Evolutionary conservation across 2,888 invertebrate species (phyloP).

Genomic region (Emmelina monodactyla): DNA sequence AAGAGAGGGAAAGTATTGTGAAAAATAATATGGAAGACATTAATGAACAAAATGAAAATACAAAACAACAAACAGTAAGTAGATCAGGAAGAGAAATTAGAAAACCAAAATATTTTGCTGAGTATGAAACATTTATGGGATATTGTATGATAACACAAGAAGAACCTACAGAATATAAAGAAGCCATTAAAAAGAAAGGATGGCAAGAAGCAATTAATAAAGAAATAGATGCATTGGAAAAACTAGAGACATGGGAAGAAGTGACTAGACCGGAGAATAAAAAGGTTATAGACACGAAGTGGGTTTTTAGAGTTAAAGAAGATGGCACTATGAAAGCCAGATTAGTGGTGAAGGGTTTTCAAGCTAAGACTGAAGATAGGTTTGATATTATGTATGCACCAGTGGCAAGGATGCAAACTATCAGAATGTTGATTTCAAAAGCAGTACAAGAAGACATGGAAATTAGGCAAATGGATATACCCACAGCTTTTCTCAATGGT

Average conservation of each 20-base stretch:
- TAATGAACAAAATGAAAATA: no score
- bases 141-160: background rate
- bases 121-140: slow-evolving; percentile 2
- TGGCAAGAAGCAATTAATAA: slow-evolving; percentile 11
- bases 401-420: slow-evolving; percentile 3
- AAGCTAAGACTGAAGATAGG: background rate
- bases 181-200: slow-evolving; percentile 5
- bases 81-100: no score
- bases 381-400: slow-evolving; percentile 4
- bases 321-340: slow-evolving; percentile 8
- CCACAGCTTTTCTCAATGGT: slow-evolving; percentile 10
- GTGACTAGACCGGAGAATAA: slow-evolving; percentile 4
- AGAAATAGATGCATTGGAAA: slow-evolving; percentile 7
- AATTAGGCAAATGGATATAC: slow-evolving; percentile 5
- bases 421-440: slow-evolving; percentile 7
- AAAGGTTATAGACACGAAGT: slow-evolving; percentile 6
- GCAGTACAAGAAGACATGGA: slow-evolving; percentile 5
- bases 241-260: slow-evolving; percentile 8
- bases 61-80: no score
- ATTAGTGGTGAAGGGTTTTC: slow-evolving; percentile 7
- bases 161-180: slow-evolving; percentile 5
- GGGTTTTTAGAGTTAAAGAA: slow-evolving; percentile 7
- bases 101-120: slow-evolving; percentile 1
- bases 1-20: no score
- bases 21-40: no score